These are phyloP conservation scores for Listrodromus nycthemerus DNA, from an alignment of 2,888 invertebrate genomes.

Conservation along the genomic window DNA sequence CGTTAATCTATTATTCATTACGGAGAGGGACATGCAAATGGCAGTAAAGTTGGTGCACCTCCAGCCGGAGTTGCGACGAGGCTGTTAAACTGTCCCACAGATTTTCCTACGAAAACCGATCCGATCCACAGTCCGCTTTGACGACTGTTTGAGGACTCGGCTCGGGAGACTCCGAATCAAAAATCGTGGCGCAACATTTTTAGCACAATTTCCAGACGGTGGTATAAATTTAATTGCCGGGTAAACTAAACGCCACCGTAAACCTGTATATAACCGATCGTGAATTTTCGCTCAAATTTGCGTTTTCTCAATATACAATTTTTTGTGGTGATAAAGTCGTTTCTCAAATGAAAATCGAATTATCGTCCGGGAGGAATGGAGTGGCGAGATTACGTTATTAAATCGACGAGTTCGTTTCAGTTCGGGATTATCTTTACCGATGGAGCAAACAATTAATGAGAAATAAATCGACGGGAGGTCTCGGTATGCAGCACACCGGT, in stretches of 20 bases:
- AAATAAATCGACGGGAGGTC: slow-evolving; percentile 1
- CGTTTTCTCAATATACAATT: no score
- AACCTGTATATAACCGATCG: no score
- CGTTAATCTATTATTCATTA: slow-evolving; percentile 83
- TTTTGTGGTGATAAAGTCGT: not conserved
- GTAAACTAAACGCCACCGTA: no score
- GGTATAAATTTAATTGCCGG: no score
- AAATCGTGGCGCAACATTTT: not conserved
- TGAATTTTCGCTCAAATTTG: no score
- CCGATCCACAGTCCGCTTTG: not conserved
- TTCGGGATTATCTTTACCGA: not conserved
- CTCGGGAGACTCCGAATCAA: not conserved
- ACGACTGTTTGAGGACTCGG: not conserved
- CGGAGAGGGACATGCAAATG: slow-evolving; percentile 75
- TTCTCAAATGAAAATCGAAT: not conserved
- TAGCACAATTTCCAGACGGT: no score
- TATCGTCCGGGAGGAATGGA: not conserved
- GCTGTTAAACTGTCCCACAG: not conserved
- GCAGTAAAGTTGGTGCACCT: slow-evolving; percentile 40
- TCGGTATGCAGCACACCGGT: not conserved
- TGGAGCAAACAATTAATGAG: not conserved
- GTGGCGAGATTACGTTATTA: not conserved
- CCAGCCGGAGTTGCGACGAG: not conserved
- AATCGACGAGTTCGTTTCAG: not conserved
- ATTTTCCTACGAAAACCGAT: slow-evolving; percentile 10